phyloP scores from a whole-genome alignment of 2,888 invertebrate genomes.

The Fissipunctia ypsillon region DNA sequence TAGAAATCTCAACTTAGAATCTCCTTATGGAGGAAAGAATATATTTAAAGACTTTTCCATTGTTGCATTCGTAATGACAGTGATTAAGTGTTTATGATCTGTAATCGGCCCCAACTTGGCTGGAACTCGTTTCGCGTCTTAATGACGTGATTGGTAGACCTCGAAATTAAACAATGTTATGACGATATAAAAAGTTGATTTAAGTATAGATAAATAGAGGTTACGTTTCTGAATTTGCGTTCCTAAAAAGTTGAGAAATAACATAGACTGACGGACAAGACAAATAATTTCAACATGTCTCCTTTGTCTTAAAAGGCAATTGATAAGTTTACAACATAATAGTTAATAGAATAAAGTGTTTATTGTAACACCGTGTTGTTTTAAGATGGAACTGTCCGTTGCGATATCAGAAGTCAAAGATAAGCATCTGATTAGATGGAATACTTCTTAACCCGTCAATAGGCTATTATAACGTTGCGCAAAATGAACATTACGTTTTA shows the following conservation, averaged over 20 bases:
- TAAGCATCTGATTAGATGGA: slow-evolving; percentile 63
- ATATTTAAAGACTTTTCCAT: slow-evolving; percentile 60
- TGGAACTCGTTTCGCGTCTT: slow-evolving; percentile 66
- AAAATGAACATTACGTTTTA: slow-evolving; percentile 80
- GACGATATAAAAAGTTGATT: slow-evolving; percentile 47
- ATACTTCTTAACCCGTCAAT: slow-evolving; percentile 68
- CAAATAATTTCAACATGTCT: slow-evolving; percentile 48
- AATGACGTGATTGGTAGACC: slow-evolving; percentile 67
- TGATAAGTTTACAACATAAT: slow-evolving; percentile 46
- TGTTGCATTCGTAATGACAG: slow-evolving; percentile 62
- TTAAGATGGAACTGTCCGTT: slow-evolving; percentile 45
- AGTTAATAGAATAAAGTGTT: slow-evolving; percentile 27
- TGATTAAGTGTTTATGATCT: slow-evolving; percentile 61
- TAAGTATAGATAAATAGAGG: slow-evolving; percentile 47
- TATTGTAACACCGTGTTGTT: slow-evolving; percentile 47
- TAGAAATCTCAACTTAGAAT: slow-evolving; percentile 74
- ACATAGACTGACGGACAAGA: slow-evolving; percentile 37
- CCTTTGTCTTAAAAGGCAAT: slow-evolving; percentile 33
- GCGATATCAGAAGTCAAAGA: slow-evolving; percentile 57
- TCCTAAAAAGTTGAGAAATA: slow-evolving; percentile 45
- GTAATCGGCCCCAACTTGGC: slow-evolving; percentile 60
- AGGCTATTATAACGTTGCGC: slow-evolving; percentile 76
- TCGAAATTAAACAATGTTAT: slow-evolving; percentile 52
- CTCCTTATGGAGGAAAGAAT: slow-evolving; percentile 71
- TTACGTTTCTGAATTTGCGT: slow-evolving; percentile 27